Base-by-base conservation (phyloP, 2,888 invertebrate species). In the Axea sp. region DNA sequence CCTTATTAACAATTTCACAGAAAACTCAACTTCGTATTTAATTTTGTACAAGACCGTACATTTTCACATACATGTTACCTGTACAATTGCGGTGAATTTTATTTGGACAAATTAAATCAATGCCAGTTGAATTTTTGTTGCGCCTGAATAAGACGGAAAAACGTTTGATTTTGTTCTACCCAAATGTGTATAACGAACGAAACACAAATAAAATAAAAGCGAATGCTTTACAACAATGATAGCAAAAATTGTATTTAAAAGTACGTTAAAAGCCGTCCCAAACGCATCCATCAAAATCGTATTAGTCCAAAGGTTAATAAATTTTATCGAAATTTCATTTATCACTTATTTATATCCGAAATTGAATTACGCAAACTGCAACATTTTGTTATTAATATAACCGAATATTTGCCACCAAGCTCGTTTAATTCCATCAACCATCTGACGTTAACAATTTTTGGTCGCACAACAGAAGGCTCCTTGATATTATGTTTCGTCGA, bases 361-460 rank as follows among this genome's bases (percentile, higher is more conserved):
- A 60, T 51, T 3, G 8, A 51, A 30, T 53, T 41, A n/a, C 33
- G 14, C 26, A 8, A 5, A 14, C 41, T 35, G 7, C 30, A 35
- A 53, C n/a, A 43, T 31, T 30, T 41, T 37, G 37, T 45, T 19
- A 45, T 45, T n/a, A 35, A 53, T 53, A 53, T 22, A 14, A 35
- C 24, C 12, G 24, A 35, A 35, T 53, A 43, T 45, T 65, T 65
- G 41, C 6, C 15, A 3, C 17, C 4, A 35, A 60, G 3, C 6
- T 15, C 8, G 35, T 62, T 62, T 62, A 30, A 49, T 62, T 49
- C 17, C 19, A 60, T 39, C 24, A 62, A 39, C 28, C 24, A 22
- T 24, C 28, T 60, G 60, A 31, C 39, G 62, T 49, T 37, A 62
- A 31, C 39, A 47, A 31, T 49, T 62, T 62, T 39, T 49, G 39